Evolutionary conservation across 1,140 invertebrate species (phyloP).

Genomic region (Bombyx mori): DNA sequence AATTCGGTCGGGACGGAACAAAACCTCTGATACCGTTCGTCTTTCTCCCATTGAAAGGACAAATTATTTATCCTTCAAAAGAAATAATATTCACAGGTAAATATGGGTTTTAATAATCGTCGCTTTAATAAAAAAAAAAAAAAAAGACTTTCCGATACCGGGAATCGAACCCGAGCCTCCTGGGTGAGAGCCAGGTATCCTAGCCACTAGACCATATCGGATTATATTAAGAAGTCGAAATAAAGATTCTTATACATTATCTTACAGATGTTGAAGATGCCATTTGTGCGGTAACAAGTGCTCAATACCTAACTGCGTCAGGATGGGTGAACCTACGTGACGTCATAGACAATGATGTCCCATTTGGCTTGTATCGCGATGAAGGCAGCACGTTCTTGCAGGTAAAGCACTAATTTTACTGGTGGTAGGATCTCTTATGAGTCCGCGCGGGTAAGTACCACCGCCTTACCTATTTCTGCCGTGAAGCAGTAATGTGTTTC

Average conservation of each 20-base stretch:
- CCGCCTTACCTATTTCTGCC: too few relatives aligned
- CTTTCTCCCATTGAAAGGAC: conserved; percentile 84
- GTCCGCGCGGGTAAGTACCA: too few relatives aligned
- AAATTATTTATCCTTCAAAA: conserved; percentile 88
- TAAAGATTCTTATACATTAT: not conserved
- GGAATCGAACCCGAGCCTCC: conserved; percentile 53
- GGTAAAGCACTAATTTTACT: conserved; percentile 56
- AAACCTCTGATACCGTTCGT: conserved; percentile 87
- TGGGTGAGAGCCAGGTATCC: conserved; percentile 47
- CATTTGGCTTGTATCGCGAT: conserved; percentile 84
- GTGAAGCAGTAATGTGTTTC: too few relatives aligned
- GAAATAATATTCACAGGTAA: conserved; percentile 87
- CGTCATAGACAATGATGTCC: conserved; percentile 80
- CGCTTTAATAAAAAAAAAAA: not conserved
- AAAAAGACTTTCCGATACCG: conserved; percentile 40
- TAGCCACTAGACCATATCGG: conserved; percentile 60
- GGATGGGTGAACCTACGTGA: conserved; percentile 87
- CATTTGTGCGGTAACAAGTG: conserved; percentile 85
- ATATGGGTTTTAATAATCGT: conserved; percentile 9
- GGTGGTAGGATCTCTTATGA: too few relatives aligned
- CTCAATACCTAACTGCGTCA: conserved; percentile 81
- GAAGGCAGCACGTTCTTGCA: conserved; percentile 85
- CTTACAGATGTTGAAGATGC: conserved; percentile 78
- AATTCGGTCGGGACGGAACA: conserved; percentile 81
- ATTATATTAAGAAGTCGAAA: conserved; percentile 8